Evolutionary conservation across 2,797 vertebrate species (phyloP), one percentile per base, ranked within the genome.

Genomic region (Sebastes alutus): DNA sequence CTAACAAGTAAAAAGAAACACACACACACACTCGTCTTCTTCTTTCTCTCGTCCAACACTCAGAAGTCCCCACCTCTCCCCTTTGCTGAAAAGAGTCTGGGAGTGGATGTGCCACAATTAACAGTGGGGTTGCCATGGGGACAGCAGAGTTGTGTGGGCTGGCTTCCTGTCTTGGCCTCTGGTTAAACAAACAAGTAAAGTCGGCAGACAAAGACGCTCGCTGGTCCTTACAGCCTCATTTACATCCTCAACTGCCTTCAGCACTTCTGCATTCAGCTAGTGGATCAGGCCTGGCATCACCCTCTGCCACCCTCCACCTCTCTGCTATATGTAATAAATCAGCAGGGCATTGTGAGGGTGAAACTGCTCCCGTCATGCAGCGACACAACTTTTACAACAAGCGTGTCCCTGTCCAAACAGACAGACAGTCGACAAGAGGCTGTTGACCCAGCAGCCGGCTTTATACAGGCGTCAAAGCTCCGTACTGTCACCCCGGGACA

Each of bases 141-240:
- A 96, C 93, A 52, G 82, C 83, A 87, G 92, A 91, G 92, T 88
- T 92, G 92, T 89, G 95, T 94, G 91, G 95, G 96, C 94, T 88
- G 94, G 95, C 94, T 93, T 96, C 95, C 95, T 95, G 94, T 94
- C 91, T 92, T 83, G 94, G 94, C 93, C 92, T 96, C 95, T 95
- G 94, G 94, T 97, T 96, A 96, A 95, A 95, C 94, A 97, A 97
- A 95, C 89, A 96, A 92, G 91, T 92, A 75, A 92, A 92, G 90
- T 92, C 60, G 65, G 56, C 20, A 49, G 85, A 94, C 93, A 95
- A 94, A 88, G 87, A 85, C 87, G 56, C 86, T 84, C 55, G 88
- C 96, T 93, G 95, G 85, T 92, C 88, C 93, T 95, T 92, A 87
- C 94, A 90, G 90, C 94, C 95, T 95, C 93, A 96, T 97, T 97